These are phyloP conservation scores for Fistularia commersonii DNA, from an alignment of 2,797 vertebrate genomes.

Conservation along the genomic window DNA sequence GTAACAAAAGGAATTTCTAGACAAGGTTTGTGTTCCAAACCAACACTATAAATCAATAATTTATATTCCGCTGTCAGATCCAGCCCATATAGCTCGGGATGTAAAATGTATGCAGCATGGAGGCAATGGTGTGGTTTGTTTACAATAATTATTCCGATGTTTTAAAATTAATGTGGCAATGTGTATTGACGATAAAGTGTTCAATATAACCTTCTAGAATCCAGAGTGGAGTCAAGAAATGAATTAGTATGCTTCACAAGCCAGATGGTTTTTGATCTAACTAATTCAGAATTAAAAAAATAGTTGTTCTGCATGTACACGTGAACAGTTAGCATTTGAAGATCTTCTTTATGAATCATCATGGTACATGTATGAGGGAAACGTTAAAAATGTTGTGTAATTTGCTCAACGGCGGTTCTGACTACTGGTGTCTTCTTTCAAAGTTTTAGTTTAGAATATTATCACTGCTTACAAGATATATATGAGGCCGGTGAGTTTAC, in stretches of 20 bases:
- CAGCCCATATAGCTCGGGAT: background rate
- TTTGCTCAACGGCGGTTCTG: no score
- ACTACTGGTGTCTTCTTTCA: no score
- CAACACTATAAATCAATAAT: background rate
- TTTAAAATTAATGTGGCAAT: constrained; percentile 6
- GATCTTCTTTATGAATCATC: background rate
- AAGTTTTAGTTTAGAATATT: no score
- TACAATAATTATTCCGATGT: background rate
- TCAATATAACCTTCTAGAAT: constrained; percentile 1
- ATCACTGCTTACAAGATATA: no score
- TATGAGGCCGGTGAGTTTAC: no score
- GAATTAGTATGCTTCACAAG: background rate
- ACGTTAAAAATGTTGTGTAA: no score
- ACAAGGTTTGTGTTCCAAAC: background rate
- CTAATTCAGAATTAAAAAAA: constrained; percentile 15
- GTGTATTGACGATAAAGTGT: constrained; percentile 13
- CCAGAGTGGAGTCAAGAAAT: background rate
- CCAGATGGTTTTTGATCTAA: constrained; percentile 21
- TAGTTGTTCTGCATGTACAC: background rate
- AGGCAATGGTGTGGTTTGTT: background rate
- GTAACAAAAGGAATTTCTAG: background rate
- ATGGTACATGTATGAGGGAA: background rate
- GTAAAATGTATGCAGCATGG: background rate
- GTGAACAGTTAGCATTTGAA: background rate
- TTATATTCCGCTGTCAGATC: background rate